Percentiles rank a stretch among this genome's conserved stretches.
Evolutionary conservation across 2,888 invertebrate species (phyloP).

Genomic region (Acrocyrtus sp.): DNA sequence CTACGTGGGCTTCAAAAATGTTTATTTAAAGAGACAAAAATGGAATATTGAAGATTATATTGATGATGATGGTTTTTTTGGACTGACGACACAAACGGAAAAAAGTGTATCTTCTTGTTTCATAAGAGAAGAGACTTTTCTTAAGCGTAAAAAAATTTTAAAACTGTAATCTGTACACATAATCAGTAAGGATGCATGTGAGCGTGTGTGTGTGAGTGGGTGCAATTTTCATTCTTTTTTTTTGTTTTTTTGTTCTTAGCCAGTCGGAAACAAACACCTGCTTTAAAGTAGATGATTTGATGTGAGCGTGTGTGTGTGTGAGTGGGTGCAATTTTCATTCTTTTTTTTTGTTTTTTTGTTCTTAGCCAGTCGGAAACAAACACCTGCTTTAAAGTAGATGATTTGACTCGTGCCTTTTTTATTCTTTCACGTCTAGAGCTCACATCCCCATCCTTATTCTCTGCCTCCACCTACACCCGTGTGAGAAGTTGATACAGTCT

Average conservation of each 20-base stretch:
- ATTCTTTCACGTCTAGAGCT: too few species aligned
- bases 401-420: background rate
- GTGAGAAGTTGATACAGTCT: background rate
- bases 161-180: background rate
- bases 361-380: slow-evolving; percentile 4
- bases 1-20: background rate
- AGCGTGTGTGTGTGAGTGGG: background rate
- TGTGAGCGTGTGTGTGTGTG: background rate
- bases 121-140: background rate
- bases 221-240: background rate
- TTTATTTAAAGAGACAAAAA: background rate
- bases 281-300: background rate
- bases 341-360: background rate
- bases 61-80: background rate
- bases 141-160: background rate
- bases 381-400: slow-evolving; percentile 5
- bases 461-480: background rate
- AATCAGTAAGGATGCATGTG: background rate
- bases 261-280: slow-evolving; percentile 11
- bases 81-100: background rate
- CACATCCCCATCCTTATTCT: too few species aligned
- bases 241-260: background rate
- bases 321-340: background rate
- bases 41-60: background rate
- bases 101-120: background rate